These are phyloP conservation scores for Nothoprocta pentlandii DNA, from an alignment of 2,113 vertebrate genomes.

Conservation along the genomic window DNA sequence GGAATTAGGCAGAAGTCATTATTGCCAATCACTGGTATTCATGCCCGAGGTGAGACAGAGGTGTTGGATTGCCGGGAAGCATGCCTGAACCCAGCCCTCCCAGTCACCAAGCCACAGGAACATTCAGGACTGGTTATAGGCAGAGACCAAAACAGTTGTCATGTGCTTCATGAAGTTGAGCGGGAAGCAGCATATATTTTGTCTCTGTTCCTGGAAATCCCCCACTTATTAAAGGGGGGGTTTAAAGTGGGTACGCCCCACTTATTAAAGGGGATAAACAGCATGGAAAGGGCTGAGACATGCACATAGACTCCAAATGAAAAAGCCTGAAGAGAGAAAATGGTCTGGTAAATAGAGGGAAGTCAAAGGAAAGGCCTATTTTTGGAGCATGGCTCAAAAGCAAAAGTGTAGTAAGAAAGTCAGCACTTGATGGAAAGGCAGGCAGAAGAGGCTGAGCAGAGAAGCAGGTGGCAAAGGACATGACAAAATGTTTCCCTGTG, in stretches of 20 bases:
- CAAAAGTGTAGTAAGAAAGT: neutral
- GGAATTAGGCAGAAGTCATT: neutral
- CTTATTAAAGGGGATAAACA: accelerated
- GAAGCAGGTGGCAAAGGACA: neutral
- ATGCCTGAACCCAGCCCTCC: accelerated
- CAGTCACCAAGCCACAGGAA: neutral
- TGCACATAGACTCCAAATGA: neutral
- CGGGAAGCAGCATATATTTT: accelerated
- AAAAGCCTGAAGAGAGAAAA: neutral
- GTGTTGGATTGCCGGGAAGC: neutral
- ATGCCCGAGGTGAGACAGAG: neutral
- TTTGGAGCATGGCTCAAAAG: neutral
- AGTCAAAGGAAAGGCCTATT: neutral
- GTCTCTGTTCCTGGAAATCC: accelerated
- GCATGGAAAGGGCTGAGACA: neutral
- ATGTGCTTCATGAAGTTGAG: accelerated
- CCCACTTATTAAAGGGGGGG: neutral
- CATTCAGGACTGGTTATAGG: neutral
- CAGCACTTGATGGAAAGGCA: neutral
- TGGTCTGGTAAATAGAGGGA: neutral
- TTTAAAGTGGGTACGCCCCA: neutral
- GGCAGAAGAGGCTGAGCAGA: neutral
- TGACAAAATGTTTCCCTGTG: neutral
- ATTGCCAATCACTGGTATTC: neutral
- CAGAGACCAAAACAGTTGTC: neutral